Base-by-base conservation (phyloP, 1,140 invertebrate genomes). In the Drosophila paulistorum region DNA sequence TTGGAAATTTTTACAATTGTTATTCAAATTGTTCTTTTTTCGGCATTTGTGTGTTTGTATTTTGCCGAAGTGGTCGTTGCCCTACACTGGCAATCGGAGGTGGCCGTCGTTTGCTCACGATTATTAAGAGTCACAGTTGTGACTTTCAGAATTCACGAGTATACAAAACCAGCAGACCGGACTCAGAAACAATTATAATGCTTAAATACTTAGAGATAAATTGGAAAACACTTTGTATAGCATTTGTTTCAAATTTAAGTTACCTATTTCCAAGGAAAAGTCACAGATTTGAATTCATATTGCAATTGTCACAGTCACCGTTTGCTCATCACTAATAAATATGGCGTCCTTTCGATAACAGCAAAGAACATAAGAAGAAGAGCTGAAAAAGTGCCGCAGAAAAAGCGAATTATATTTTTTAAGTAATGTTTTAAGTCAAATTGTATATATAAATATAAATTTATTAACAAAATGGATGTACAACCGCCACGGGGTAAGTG, bases 401-500 rank as follows among this genome's bases (percentile, higher is more conserved):
- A 75, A 75, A 75, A 75, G 51, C 78, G 55, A 63, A 30, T 57
- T 57, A 48, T 48, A 26, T 7, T 57, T 60, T 60, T 73, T 71
- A 76, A 87, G 72, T 77, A 42, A 81, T 87, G 65, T 48, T 41
- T 69, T 77, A 77, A 60, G 54, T 14, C 11, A 66, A 26, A 51
- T 64, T 71, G 66, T 58, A 63, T 79, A 73, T 17, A 17, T 17
- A 17, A 17, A 17, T 66, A 51, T 74, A 87, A 57, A 74, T 68
- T 37, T 17, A 58, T 7, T 33, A 64, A 35, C 42, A 70, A 51
- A 45, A 87, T 87, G 84, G 84, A 87, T 59, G 84, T 75, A 11
- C 84, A 87, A 41, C 80, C 84, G 64, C 84, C 84, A 5, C 67
- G 84, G 71, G 84, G 84, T 87, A 26, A 60, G 35, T 30, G 20